Evolutionary conservation across 2,888 invertebrate species (phyloP).

Genomic region (Syrphus vitripennis): DNA sequence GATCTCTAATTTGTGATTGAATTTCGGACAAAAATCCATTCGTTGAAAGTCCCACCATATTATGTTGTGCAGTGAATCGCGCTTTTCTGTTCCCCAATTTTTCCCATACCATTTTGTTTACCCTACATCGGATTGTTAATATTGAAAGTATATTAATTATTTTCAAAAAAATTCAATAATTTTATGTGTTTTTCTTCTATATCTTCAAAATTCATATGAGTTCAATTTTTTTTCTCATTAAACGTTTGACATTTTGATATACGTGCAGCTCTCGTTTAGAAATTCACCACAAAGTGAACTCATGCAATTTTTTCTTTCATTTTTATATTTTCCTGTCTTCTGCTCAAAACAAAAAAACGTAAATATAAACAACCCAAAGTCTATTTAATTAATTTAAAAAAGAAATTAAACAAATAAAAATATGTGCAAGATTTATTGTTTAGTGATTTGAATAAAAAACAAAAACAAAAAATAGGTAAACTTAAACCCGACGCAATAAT

Average conservation of each 20-base stretch:
- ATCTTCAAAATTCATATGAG: slow-evolving; percentile 11
- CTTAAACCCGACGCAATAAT: slow-evolving; percentile 77
- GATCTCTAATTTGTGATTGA: slow-evolving; percentile 14
- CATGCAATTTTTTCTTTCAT: slow-evolving; percentile 40
- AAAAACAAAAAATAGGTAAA: slow-evolving; percentile 71
- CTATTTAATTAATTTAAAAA: slow-evolving; percentile 48
- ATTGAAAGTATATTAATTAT: neutral
- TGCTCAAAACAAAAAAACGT: slow-evolving; percentile 53
- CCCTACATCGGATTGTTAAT: neutral
- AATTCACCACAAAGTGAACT: slow-evolving; percentile 67
- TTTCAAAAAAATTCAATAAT: neutral
- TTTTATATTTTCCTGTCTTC: slow-evolving; percentile 31
- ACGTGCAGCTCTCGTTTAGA: slow-evolving; percentile 46
- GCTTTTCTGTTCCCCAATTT: slow-evolving; percentile 34
- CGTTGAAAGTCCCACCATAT: slow-evolving; percentile 2
- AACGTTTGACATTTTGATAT: slow-evolving; percentile 64
- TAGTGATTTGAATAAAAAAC: slow-evolving; percentile 23
- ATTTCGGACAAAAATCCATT: neutral
- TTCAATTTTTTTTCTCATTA: slow-evolving; percentile 23
- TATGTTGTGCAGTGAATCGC: slow-evolving; percentile 45
- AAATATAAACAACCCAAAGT: slow-evolving; percentile 72
- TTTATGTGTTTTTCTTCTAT: neutral
- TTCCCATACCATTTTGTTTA: neutral
- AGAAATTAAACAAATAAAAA: slow-evolving; percentile 65
- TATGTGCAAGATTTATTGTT: slow-evolving; percentile 43